Evolutionary conservation across 2,113 vertebrate genomes (phyloP), one percentile per base, ranked within the genome.

Genomic region (Hippocampus zosterae): DNA sequence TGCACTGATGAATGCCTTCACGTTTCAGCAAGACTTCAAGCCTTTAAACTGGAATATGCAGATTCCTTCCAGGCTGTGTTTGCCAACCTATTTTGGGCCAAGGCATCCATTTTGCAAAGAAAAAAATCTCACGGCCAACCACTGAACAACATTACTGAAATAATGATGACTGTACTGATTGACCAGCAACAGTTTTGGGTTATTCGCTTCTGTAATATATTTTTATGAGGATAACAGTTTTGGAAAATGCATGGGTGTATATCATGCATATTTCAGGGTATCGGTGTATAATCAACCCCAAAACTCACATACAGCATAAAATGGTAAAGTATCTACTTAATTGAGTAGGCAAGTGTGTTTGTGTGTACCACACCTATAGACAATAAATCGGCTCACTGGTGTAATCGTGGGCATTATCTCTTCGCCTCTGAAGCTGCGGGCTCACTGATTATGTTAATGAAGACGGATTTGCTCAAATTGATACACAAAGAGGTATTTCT

Each of bases 361-460:
- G 18, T 69, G 29, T 62, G 33, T 1, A 33, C 56, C 0, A 1
- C 42, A 73, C 69, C 68, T 67, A 25, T 59, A 53, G 72, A 50
- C 70, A 79, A 74, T 76, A 68, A 76, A 75, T 76, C 37, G 25
- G 53, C 56, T 73, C 67, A 56, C 29, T 33, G 42, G 60, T 78
- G 50, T 82, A 74, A 82, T 78, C 81, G 70, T 42, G 68, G 69
- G 65, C 27, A 44, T 82, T 75, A 74, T 76, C 69, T 62, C 21
- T 68, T 65, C 80, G 60, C 44, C 55, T 60, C 72, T 62, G 57
- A 75, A 71, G 67, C 72, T 56, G 68, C 68, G 33, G 72, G 67
- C 80, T 80, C 73, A 71, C 72, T 67, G 73, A 81, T 75, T 71
- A 40, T 76, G 52, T 70, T 79, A 77, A 80, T 76, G 68, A 74